phyloP scores from a whole-genome alignment of 1,140 invertebrate genomes.

The Nixonia krombeini region DNA sequence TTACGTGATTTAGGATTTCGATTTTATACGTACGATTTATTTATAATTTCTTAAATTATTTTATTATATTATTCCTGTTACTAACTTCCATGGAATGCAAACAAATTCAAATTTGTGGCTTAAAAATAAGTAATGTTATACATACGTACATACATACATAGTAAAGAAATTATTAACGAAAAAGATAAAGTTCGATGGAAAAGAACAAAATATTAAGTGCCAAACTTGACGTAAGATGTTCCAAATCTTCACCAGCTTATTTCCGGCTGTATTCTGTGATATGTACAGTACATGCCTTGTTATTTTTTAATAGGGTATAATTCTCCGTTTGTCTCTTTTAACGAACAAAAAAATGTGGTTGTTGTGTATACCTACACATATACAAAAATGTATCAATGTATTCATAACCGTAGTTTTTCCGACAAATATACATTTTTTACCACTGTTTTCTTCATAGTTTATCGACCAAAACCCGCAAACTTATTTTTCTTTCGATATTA shows the following conservation, averaged over 20 bases:
- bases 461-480: neutral
- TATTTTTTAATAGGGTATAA: neutral
- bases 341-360: slow-evolving; percentile 13
- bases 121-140: no score
- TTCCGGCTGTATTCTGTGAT: neutral
- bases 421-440: slow-evolving; percentile 33
- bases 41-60: no score
- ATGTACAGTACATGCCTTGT: neutral
- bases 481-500: neutral
- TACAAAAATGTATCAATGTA: slow-evolving; percentile 19
- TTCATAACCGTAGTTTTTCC: slow-evolving; percentile 19
- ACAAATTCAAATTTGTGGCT: no score
- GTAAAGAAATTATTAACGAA: no score
- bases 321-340: slow-evolving; percentile 5
- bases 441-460: neutral
- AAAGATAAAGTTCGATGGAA: no score
- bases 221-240: neutral
- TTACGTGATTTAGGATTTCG: no score
- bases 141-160: no score
- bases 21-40: no score
- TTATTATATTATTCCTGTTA: no score
- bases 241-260: neutral
- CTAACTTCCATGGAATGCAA: no score
- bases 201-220: neutral
- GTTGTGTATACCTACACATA: neutral